phyloP scores from a whole-genome alignment of 2,797 vertebrate genomes.

The Sebastes variabilis region DNA sequence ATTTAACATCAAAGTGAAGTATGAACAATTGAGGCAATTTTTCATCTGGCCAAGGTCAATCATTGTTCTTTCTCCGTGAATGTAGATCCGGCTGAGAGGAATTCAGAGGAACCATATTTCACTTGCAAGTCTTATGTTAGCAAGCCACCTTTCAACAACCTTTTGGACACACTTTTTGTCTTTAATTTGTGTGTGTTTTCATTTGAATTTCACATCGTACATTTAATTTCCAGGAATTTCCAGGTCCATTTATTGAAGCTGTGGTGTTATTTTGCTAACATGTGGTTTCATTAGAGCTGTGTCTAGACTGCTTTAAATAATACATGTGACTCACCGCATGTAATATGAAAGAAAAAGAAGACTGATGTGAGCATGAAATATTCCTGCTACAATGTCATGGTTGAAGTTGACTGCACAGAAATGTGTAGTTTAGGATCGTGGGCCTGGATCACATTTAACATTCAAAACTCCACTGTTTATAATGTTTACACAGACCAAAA shows the following conservation, averaged over 20 bases:
- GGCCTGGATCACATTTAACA: background rate
- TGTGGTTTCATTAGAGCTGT: conserved; percentile 5
- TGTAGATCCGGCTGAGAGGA: conserved; percentile 49
- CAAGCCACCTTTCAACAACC: conserved; percentile 44
- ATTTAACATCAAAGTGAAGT: conserved; percentile 80
- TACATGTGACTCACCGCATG: background rate
- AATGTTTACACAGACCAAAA: conserved; percentile 37
- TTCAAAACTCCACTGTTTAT: background rate
- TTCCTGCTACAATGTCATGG: background rate
- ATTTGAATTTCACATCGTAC: conserved; percentile 13
- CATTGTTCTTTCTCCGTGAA: conserved; percentile 71
- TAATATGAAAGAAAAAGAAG: conserved; percentile 5
- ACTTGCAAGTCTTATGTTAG: conserved; percentile 45
- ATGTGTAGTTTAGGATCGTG: conserved; percentile 5
- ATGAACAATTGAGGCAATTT: conserved; percentile 77
- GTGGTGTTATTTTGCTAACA: background rate
- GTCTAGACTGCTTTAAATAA: conserved; percentile 35
- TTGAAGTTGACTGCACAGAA: background rate
- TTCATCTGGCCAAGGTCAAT: conserved; percentile 72
- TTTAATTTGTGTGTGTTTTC: background rate
- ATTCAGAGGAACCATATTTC: conserved; percentile 56
- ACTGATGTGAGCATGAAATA: background rate
- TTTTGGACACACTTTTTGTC: background rate
- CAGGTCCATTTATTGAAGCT: conserved; percentile 32
- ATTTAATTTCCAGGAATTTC: conserved; percentile 25